These are phyloP conservation scores for Centropus unirufus DNA, from an alignment of 2,113 vertebrate genomes.

Conservation along the genomic window DNA sequence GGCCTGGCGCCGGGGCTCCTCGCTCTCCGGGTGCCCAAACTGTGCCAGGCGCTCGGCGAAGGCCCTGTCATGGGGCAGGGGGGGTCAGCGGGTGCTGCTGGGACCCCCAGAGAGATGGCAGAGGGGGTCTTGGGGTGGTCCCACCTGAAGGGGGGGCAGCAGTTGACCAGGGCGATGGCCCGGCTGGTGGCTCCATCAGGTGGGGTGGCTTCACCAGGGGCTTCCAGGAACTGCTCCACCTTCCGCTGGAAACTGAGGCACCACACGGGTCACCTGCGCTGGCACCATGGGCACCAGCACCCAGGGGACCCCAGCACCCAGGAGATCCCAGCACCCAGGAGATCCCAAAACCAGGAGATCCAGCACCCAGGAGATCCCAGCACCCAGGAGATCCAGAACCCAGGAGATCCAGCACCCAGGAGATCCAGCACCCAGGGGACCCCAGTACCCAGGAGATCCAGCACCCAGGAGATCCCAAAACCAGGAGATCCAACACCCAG, in stretches of 20 bases:
- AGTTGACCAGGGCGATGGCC: conserved; percentile 88
- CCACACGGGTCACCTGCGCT: accelerated
- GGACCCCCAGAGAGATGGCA: too few relatives aligned
- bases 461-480: neutral
- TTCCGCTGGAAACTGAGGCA: conserved; percentile 86
- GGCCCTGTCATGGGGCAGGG: neutral
- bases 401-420: too few relatives aligned
- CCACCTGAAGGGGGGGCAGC: conserved; percentile 86
- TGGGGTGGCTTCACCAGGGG: conserved; percentile 69
- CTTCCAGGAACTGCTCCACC: conserved; percentile 87
- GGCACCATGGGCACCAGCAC: neutral
- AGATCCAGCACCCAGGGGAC: too few relatives aligned
- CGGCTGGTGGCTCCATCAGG: conserved; percentile 71
- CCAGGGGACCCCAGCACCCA: too few relatives aligned
- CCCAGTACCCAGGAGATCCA: neutral
- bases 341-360: too few relatives aligned
- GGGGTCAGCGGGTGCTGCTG: accelerated
- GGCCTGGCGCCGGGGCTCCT: conserved; percentile 78
- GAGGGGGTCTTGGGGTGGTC: neutral
- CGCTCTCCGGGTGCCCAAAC: conserved; percentile 77
- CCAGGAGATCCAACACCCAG: too few relatives aligned
- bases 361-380: too few relatives aligned
- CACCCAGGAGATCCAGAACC: neutral
- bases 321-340: too few relatives aligned
- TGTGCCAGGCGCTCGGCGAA: conserved; percentile 81